phyloP scores from a whole-genome alignment of 1,140 invertebrate genomes.

The Bombyx mori region DNA sequence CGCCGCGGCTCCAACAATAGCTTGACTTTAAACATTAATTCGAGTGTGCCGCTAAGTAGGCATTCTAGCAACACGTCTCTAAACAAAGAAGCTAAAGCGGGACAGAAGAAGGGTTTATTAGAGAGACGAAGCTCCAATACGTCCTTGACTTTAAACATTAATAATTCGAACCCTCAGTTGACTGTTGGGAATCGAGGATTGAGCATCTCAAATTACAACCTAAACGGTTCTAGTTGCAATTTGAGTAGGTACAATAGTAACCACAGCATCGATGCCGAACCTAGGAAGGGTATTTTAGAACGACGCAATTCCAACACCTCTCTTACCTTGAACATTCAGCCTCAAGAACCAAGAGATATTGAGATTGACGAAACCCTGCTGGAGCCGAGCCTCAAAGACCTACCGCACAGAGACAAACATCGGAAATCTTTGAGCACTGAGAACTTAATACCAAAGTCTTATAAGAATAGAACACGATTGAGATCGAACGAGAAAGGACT shows the following conservation, averaged over 20 bases:
- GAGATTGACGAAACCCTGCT: conserved; percentile 61
- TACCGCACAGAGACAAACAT: conserved; percentile 58
- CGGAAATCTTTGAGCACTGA: conserved; percentile 74
- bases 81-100: conserved; percentile 55
- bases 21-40: conserved; percentile 77
- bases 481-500: conserved; percentile 41
- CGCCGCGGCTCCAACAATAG: conserved; percentile 91
- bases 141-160: conserved; percentile 82
- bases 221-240: conserved; percentile 62
- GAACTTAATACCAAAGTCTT: conserved; percentile 68
- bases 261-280: conserved; percentile 61
- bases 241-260: conserved; percentile 67
- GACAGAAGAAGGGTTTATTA: conserved; percentile 76
- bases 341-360: conserved; percentile 57
- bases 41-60: conserved; percentile 67
- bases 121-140: conserved; percentile 89
- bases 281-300: conserved; percentile 60
- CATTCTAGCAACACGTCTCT: conserved; percentile 71
- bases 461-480: conserved; percentile 47
- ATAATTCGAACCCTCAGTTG: conserved; percentile 62
- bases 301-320: conserved; percentile 65
- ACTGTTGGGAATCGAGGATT: conserved; percentile 60
- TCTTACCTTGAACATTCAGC: conserved; percentile 58
- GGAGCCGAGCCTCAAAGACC: conserved; percentile 40
- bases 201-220: conserved; percentile 66